These are phyloP conservation scores for Thera obeliscata DNA, from an alignment of 2,888 invertebrate species.

Conservation along the genomic window DNA sequence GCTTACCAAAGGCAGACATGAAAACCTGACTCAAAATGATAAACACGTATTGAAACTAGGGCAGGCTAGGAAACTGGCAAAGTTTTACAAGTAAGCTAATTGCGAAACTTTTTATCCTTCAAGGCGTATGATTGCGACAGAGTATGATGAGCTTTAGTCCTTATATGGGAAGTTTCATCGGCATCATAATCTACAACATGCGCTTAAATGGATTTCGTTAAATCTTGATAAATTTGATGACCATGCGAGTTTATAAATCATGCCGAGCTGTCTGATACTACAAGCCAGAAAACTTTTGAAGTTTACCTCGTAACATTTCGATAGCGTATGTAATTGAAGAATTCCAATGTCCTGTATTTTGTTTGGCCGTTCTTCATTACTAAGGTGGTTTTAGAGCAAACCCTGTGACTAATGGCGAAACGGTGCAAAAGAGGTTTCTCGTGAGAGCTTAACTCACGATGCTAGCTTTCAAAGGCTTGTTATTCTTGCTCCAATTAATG, in stretches of 20 bases:
- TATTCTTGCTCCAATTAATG: neutral
- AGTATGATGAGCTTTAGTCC: slow-evolving; percentile 29
- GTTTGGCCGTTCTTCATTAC: no score
- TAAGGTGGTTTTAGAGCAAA: no score
- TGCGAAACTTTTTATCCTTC: slow-evolving; percentile 25
- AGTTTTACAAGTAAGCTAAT: neutral
- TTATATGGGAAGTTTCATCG: slow-evolving; percentile 33
- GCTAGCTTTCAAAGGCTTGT: neutral
- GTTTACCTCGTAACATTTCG: no score
- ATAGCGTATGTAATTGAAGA: no score
- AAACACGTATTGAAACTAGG: slow-evolving; percentile 1
- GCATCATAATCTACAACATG: slow-evolving; percentile 21
- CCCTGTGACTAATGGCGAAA: no score
- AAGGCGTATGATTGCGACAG: slow-evolving; percentile 27
- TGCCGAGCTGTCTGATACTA: no score
- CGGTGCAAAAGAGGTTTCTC: no score
- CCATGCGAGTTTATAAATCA: neutral
- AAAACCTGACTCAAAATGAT: neutral
- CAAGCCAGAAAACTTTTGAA: no score
- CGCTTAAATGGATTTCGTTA: slow-evolving; percentile 24
- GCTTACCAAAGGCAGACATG: no score
- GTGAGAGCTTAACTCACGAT: neutral
- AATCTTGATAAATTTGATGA: slow-evolving; percentile 19
- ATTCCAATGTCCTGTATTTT: no score
- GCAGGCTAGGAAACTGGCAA: neutral